Evolutionary conservation across 2,888 invertebrate species (phyloP).

Genomic region (Cantharis rustica): DNA sequence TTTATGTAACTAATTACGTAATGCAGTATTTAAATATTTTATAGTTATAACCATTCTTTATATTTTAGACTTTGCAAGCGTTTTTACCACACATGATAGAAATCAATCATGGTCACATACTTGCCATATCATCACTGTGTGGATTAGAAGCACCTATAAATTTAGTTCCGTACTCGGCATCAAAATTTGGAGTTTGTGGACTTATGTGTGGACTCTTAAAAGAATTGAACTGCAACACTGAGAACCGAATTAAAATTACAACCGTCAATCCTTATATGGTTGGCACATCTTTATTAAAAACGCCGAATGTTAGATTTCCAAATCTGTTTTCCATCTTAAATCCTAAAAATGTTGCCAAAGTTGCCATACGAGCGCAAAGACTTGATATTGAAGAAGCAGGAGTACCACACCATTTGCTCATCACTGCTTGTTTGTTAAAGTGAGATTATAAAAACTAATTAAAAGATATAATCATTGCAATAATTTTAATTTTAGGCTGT

Average conservation of each 20-base stretch:
- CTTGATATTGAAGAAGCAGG: constrained; percentile 62
- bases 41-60: too few relatives aligned
- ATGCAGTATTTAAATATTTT: too few relatives aligned
- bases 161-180: constrained; percentile 81
- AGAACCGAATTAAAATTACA: constrained; percentile 73
- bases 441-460: background rate
- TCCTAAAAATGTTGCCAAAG: constrained; percentile 66
- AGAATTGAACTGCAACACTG: constrained; percentile 65
- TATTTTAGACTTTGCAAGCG: constrained; percentile 67
- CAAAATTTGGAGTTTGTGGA: constrained; percentile 83
- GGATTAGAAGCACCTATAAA: constrained; percentile 70
- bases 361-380: constrained; percentile 71
- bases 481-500: background rate
- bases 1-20: too few relatives aligned
- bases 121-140: constrained; percentile 77
- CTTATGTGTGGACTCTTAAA: constrained; percentile 84
- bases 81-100: constrained; percentile 78
- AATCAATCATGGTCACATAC: constrained; percentile 75
- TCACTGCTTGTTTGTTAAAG: background rate
- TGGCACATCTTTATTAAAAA: constrained; percentile 82
- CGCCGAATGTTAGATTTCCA: constrained; percentile 73
- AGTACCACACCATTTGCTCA: background rate
- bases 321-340: constrained; percentile 66
- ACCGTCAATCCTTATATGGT: constrained; percentile 88
- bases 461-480: background rate